Conservation (phyloP, 64 coral and sea anemone genomes). For the Hydrozoanthus tunicans region DNA sequence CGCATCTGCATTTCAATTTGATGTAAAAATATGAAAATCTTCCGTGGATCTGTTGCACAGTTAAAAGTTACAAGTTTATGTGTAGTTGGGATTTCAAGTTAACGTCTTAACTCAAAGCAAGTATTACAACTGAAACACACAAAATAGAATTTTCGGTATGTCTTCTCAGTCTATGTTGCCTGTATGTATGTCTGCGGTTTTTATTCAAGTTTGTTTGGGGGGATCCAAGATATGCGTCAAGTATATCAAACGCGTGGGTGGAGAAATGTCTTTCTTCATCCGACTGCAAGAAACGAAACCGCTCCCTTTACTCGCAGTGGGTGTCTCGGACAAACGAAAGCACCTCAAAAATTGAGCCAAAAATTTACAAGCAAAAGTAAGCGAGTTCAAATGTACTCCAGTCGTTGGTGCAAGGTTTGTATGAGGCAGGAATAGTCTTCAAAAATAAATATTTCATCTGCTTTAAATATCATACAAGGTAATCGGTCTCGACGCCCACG, state of each 20-base stretch:
- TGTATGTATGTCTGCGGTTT: neutral
- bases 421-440: neutral
- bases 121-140: too few species aligned
- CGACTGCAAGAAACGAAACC: neutral
- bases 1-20: slow-evolving; percentile 10
- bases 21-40: neutral
- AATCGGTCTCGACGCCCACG: slow-evolving; percentile 31
- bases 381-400: neutral
- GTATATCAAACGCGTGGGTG: slow-evolving; percentile 29
- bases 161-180: neutral
- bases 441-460: neutral
- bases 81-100: too few species aligned
- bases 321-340: neutral
- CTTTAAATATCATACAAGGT: neutral
- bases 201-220: neutral
- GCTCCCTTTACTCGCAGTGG: neutral
- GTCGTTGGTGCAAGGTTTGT: neutral
- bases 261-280: slow-evolving; percentile 1
- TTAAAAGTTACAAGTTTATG: too few species aligned
- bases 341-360: neutral
- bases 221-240: slow-evolving; percentile 4
- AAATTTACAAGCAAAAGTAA: neutral
- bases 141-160: too few species aligned
- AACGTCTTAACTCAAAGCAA: too few species aligned
- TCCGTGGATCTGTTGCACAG: neutral